These are phyloP conservation scores for Incurvaria masculella DNA, from an alignment of 2,888 invertebrate genomes.

Conservation along the genomic window DNA sequence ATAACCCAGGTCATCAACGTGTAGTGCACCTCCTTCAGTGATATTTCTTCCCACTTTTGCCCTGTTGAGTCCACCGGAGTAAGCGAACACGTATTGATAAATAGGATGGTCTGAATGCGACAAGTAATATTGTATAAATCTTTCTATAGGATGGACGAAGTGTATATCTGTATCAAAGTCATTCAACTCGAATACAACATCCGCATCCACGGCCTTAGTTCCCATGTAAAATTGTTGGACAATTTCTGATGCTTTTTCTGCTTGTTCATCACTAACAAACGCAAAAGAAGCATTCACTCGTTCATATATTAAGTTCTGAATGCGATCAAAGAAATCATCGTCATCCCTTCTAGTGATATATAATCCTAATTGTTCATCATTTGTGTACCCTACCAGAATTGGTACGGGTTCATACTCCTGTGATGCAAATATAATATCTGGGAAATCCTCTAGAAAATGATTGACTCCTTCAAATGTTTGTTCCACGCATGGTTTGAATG, in stretches of 20 bases:
- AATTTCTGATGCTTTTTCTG: conserved; percentile 15
- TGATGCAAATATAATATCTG: conserved; percentile 11
- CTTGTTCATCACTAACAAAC: conserved; percentile 12
- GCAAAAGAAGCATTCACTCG: not conserved
- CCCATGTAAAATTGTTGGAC: conserved; percentile 20
- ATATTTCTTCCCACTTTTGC: conserved; percentile 2
- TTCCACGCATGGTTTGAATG: conserved; percentile 29
- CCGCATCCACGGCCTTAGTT: conserved; percentile 16
- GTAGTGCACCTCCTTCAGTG: conserved; percentile 5
- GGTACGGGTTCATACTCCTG: conserved; percentile 19
- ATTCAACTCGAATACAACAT: conserved; percentile 20
- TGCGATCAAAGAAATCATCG: not conserved
- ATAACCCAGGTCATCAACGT: conserved; percentile 19
- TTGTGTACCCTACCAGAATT: conserved; percentile 29
- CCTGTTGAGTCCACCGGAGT: conserved; percentile 7
- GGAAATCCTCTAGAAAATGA: conserved; percentile 24
- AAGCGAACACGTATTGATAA: conserved; percentile 8
- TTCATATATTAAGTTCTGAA: not conserved
- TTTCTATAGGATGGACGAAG: conserved; percentile 23
- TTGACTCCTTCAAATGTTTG: conserved; percentile 24
- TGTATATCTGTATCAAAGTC: conserved; percentile 24
- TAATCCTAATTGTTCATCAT: conserved; percentile 21
- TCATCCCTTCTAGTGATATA: not conserved
- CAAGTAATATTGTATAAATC: conserved; percentile 18
- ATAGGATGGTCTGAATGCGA: conserved; percentile 1